phyloP scores from a whole-genome alignment of 2,797 vertebrate species.

The Calcarius lapponicus region DNA sequence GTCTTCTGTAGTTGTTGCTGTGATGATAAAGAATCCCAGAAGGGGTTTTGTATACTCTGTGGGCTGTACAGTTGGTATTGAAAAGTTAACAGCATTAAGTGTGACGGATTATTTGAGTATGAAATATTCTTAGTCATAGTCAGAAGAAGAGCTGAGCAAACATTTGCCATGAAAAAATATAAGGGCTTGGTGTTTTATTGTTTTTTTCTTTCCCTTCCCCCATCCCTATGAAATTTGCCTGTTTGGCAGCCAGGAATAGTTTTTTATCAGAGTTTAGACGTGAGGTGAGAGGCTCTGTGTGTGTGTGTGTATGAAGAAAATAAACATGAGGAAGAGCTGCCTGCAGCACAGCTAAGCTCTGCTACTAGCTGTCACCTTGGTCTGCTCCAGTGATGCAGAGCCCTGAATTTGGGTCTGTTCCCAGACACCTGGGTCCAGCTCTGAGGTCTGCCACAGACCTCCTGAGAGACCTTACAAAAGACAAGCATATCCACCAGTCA shows the following conservation, averaged over 20 bases:
- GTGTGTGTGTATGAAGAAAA: neutral
- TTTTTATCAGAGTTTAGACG: neutral
- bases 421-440: neutral
- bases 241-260: neutral
- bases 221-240: neutral
- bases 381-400: neutral
- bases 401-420: neutral
- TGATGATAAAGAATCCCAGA: constrained; percentile 41
- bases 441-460: neutral
- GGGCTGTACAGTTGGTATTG: constrained; percentile 30
- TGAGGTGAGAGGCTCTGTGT: neutral
- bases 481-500: neutral
- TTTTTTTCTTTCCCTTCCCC: neutral
- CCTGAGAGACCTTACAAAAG: neutral
- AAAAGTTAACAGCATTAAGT: constrained; percentile 67
- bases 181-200: neutral
- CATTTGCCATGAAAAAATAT: neutral
- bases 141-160: constrained; percentile 50
- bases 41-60: constrained; percentile 13
- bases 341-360: neutral
- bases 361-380: neutral
- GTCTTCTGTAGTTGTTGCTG: constrained; percentile 17
- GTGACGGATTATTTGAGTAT: constrained; percentile 60
- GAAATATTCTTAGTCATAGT: constrained; percentile 66
- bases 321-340: neutral